Percentiles rank a stretch among this genome's conserved stretches.
These are phyloP conservation scores for Phyllotreta striolata DNA, from an alignment of 2,888 invertebrate genomes.

Conservation along the genomic window DNA sequence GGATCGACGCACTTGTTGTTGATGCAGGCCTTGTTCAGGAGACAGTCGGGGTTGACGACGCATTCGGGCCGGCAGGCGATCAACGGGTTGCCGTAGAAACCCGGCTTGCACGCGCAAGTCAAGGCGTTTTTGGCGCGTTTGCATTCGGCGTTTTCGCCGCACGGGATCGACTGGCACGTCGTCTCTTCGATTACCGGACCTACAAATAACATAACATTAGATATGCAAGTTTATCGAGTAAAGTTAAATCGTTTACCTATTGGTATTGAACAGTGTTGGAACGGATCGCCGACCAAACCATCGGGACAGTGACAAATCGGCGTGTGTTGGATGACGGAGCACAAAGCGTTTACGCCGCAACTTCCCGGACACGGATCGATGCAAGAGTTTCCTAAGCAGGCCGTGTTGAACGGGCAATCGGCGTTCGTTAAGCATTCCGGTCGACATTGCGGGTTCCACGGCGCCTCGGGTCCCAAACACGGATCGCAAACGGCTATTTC, in stretches of 20 bases:
- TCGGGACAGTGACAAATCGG: slow-evolving; percentile 76
- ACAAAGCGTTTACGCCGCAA: slow-evolving; percentile 78
- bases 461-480: slow-evolving; percentile 74
- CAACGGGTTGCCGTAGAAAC: slow-evolving; percentile 83
- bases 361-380: slow-evolving; percentile 81
- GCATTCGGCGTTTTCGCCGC: slow-evolving; percentile 79
- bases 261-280: slow-evolving; percentile 74
- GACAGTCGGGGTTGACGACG: slow-evolving; percentile 82
- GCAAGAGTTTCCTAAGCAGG: slow-evolving; percentile 79
- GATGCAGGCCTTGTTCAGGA: slow-evolving; percentile 74
- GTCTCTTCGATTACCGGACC: slow-evolving; percentile 59
- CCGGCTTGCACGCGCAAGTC: slow-evolving; percentile 75
- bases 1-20: slow-evolving; percentile 82
- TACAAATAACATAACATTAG: slow-evolving; percentile 35
- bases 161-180: slow-evolving; percentile 74
- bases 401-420: slow-evolving; percentile 80
- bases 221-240: background rate
- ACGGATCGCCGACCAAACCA: slow-evolving; percentile 78
- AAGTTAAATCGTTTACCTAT: slow-evolving; percentile 62
- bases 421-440: slow-evolving; percentile 84
- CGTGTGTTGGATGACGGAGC: slow-evolving; percentile 74
- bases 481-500: slow-evolving; percentile 82
- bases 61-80: slow-evolving; percentile 82
- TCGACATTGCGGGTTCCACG: slow-evolving; percentile 76
- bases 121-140: slow-evolving; percentile 70